Evolutionary conservation across 2,113 vertebrate genomes (phyloP).

Genomic region (Isichthys henryi): DNA sequence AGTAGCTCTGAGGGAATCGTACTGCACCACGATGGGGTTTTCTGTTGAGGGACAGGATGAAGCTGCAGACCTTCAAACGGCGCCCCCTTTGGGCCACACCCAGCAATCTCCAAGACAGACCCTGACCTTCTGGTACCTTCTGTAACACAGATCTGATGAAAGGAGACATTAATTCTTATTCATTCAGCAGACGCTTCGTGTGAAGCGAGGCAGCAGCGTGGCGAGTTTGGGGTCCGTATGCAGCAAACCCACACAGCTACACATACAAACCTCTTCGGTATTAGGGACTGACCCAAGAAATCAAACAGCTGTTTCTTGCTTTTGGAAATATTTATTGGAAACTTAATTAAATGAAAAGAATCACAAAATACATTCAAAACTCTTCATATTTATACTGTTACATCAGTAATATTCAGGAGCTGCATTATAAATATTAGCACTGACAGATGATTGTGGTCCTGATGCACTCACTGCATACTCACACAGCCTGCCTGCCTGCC

Average conservation of each 20-base stretch:
- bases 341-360: not conserved
- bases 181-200: not conserved
- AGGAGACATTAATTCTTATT: not conserved
- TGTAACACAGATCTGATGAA: not conserved
- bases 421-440: not conserved
- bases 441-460: not conserved
- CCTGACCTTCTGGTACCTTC: not conserved
- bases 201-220: not conserved
- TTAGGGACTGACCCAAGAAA: not conserved
- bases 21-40: not conserved
- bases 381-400: not conserved
- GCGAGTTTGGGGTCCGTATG: not conserved
- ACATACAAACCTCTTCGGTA: not conserved
- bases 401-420: not conserved
- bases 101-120: not conserved
- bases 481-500: not conserved
- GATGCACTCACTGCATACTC: not conserved
- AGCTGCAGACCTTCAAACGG: not conserved
- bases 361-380: not conserved
- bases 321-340: constrained; percentile 4
- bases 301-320: not conserved
- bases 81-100: not conserved
- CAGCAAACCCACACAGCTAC: not conserved
- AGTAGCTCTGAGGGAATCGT: not conserved
- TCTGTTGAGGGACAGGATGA: not conserved